Evolutionary conservation across 2,797 vertebrate species (phyloP).

Genomic region (Amniataba percoides): DNA sequence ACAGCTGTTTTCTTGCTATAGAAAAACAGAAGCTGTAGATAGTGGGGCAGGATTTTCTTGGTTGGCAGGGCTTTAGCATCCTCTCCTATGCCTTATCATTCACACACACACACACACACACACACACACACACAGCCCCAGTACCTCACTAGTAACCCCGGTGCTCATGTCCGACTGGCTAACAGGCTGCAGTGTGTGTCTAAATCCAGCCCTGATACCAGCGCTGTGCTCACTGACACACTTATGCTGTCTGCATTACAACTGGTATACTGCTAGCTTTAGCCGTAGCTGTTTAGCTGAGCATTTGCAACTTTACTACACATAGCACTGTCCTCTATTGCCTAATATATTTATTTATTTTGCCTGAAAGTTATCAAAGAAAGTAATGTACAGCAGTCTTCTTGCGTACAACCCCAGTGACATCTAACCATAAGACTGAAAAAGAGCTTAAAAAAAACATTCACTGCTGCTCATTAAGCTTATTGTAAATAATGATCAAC

Average conservation of each 20-base stretch:
- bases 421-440: neutral
- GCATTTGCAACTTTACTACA: neutral
- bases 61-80: slow-evolving; percentile 47
- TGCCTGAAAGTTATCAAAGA: neutral
- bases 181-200: slow-evolving; percentile 46
- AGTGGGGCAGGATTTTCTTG: slow-evolving; percentile 54
- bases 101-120: slow-evolving; percentile 14
- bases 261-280: slow-evolving; percentile 26
- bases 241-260: slow-evolving; percentile 52
- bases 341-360: neutral
- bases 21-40: slow-evolving; percentile 51
- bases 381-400: neutral
- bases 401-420: neutral
- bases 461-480: neutral
- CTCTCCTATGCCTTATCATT: slow-evolving; percentile 47
- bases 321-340: too few relatives aligned
- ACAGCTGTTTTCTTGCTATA: slow-evolving; percentile 73
- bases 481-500: slow-evolving; percentile 10
- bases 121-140: slow-evolving; percentile 21
- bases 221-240: slow-evolving; percentile 66
- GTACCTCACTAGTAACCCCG: slow-evolving; percentile 43
- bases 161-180: slow-evolving; percentile 60
- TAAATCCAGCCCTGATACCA: slow-evolving; percentile 69
- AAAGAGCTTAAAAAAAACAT: neutral
- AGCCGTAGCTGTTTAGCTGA: too few relatives aligned